Evolutionary conservation across 2,888 invertebrate species (phyloP).

Genomic region (Leucozona laternaria): DNA sequence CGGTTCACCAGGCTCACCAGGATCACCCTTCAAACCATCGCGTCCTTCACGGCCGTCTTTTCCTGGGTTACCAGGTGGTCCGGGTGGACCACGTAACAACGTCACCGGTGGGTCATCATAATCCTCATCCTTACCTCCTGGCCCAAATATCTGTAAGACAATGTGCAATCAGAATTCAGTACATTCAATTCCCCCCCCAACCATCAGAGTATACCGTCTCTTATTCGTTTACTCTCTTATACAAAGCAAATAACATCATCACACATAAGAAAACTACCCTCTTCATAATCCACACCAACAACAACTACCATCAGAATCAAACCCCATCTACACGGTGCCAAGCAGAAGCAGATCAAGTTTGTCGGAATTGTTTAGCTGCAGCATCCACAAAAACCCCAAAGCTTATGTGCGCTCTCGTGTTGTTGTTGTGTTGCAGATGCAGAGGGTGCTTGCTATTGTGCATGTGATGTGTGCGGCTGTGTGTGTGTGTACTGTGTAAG

Average conservation of each 20-base stretch:
- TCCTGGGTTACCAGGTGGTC: conserved; percentile 85
- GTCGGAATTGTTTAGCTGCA: conserved; percentile 68
- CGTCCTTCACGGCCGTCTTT: conserved; percentile 83
- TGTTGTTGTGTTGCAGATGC: conserved; percentile 37
- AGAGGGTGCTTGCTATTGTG: conserved; percentile 35
- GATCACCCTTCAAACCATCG: conserved; percentile 84
- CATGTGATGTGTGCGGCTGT: conserved; percentile 32
- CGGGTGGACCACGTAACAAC: conserved; percentile 87
- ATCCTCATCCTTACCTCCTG: conserved; percentile 84
- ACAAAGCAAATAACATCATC: conserved; percentile 72
- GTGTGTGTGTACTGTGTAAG: conserved; percentile 16
- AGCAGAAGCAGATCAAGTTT: conserved; percentile 74
- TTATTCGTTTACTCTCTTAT: conserved; percentile 56
- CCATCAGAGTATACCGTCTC: conserved; percentile 24
- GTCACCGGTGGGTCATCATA: conserved; percentile 84
- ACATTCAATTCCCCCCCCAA: conserved; percentile 44
- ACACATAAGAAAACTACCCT: conserved; percentile 66
- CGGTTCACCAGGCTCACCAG: conserved; percentile 90
- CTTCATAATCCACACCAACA: conserved; percentile 33
- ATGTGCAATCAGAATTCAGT: conserved; percentile 69
- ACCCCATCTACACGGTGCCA: conserved; percentile 65
- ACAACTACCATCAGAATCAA: conserved; percentile 56
- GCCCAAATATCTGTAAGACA: conserved; percentile 82
- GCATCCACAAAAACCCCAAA: conserved; percentile 64
- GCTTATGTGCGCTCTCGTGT: conserved; percentile 60